Evolutionary conservation across 2,113 vertebrate species (phyloP).

Genomic region (Tyto alba): DNA sequence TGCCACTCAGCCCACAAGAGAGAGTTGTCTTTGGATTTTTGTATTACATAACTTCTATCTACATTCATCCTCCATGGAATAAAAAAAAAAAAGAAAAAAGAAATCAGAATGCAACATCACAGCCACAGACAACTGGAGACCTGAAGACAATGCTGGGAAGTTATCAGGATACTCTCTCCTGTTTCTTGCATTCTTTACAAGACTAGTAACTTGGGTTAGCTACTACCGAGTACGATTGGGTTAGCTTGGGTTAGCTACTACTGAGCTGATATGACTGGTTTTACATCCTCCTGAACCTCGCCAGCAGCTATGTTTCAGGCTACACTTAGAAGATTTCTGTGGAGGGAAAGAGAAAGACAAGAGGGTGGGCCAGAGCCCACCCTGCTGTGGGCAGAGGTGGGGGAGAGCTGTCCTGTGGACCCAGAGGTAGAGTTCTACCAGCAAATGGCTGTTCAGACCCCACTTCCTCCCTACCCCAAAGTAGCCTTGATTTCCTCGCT

Average conservation of each 20-base stretch:
- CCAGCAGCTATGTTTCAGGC: neutral
- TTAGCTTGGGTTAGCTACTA: neutral
- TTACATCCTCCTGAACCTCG: neutral
- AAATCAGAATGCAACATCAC: neutral
- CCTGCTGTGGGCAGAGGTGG: neutral
- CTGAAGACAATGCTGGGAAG: neutral
- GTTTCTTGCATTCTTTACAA: neutral
- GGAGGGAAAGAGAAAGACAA: neutral
- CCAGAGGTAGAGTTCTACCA: neutral
- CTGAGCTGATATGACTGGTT: neutral
- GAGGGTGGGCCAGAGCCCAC: rapidly evolving
- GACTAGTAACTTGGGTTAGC: neutral
- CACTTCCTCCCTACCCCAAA: neutral
- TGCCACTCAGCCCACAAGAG: neutral
- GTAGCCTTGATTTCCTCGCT: neutral
- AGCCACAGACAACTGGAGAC: neutral
- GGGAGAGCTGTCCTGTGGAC: rapidly evolving
- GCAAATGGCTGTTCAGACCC: rapidly evolving
- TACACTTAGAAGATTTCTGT: neutral
- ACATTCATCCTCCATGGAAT: neutral
- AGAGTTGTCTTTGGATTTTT: neutral
- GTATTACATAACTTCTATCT: neutral
- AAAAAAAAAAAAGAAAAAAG: neutral
- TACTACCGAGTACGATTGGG: too few relatives aligned
- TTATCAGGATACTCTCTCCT: neutral